Conservation (phyloP, 2,888 invertebrate genomes). For the Nudaria mundana region DNA sequence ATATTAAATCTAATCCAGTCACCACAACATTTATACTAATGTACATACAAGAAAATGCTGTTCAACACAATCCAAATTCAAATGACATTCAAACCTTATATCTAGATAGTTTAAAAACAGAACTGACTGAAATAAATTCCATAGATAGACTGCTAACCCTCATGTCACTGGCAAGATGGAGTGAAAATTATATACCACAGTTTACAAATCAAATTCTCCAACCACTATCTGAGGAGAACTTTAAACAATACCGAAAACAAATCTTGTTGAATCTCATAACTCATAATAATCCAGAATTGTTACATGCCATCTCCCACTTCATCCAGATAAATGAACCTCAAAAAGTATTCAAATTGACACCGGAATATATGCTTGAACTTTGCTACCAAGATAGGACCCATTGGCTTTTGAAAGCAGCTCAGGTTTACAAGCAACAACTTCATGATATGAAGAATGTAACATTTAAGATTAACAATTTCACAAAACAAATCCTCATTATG, state of each 20-base stretch:
- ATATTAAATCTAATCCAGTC: slow-evolving; percentile 68
- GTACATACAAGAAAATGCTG: slow-evolving; percentile 49
- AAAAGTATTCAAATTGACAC: slow-evolving; percentile 68
- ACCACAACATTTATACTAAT: slow-evolving; percentile 56
- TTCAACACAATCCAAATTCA: slow-evolving; percentile 38
- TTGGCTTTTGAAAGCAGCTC: slow-evolving; percentile 72
- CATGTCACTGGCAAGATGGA: slow-evolving; percentile 61
- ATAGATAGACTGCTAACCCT: slow-evolving; percentile 61
- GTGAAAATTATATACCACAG: slow-evolving; percentile 46
- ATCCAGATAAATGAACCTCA: slow-evolving; percentile 67
- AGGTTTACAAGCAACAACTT: slow-evolving; percentile 67
- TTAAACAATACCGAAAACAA: slow-evolving; percentile 68
- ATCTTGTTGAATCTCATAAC: slow-evolving; percentile 67
- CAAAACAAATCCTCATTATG: slow-evolving; percentile 75
- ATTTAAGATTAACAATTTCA: slow-evolving; percentile 74
- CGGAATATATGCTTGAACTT: slow-evolving; percentile 76
- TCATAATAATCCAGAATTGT: slow-evolving; percentile 58
- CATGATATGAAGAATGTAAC: slow-evolving; percentile 72
- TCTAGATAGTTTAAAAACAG: slow-evolving; percentile 57
- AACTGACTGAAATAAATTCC: slow-evolving; percentile 50
- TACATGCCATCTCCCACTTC: slow-evolving; percentile 53
- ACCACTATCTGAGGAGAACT: slow-evolving; percentile 56
- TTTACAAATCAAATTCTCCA: slow-evolving; percentile 56
- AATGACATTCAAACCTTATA: slow-evolving; percentile 58
- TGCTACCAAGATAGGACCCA: slow-evolving; percentile 73